Evolutionary conservation across 1,140 invertebrate genomes (phyloP).

Genomic region (Drosophila jambulina): DNA sequence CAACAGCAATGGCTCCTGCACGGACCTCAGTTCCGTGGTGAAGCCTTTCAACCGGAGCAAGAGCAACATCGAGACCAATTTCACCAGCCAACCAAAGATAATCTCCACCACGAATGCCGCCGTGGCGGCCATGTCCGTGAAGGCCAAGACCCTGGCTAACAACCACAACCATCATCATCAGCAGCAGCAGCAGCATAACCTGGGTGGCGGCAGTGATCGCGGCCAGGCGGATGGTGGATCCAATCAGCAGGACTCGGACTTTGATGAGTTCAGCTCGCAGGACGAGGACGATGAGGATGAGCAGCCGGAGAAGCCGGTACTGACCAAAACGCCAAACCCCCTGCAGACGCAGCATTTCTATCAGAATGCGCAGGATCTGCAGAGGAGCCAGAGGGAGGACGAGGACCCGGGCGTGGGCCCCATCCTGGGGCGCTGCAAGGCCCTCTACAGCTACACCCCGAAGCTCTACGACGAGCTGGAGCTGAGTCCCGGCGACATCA

Average conservation of each 20-base stretch:
- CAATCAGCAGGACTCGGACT: conserved; percentile 92
- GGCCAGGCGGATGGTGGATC: conserved; percentile 94
- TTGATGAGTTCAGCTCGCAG: conserved; percentile 92
- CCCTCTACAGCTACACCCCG: conserved; percentile 94
- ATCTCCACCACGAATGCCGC: conserved; percentile 68
- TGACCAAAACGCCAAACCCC: conserved; percentile 2
- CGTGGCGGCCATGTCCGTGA: conserved; percentile 28
- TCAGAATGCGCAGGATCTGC: conserved; percentile 74
- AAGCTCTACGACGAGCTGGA: conserved; percentile 95
- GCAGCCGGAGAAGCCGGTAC: background rate
- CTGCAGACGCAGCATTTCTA: conserved; percentile 64
- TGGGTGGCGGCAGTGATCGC: conserved; percentile 86
- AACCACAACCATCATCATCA: conserved; percentile 5
- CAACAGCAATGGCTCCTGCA: conserved; percentile 63
- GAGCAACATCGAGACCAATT: conserved; percentile 78
- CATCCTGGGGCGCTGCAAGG: conserved; percentile 88
- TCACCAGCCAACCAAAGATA: conserved; percentile 80
- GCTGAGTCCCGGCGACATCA: conserved; percentile 93
- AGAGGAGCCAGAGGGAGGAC: conserved; percentile 33
- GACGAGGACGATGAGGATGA: conserved; percentile 86
- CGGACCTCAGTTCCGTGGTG: conserved; percentile 60
- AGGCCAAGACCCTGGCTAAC: conserved; percentile 57
- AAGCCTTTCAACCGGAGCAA: conserved; percentile 81
- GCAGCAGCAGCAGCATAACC: background rate
- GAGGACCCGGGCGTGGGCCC: conserved; percentile 23